phyloP scores from a whole-genome alignment of 2,113 vertebrate species.

The Prunella himalayana region DNA sequence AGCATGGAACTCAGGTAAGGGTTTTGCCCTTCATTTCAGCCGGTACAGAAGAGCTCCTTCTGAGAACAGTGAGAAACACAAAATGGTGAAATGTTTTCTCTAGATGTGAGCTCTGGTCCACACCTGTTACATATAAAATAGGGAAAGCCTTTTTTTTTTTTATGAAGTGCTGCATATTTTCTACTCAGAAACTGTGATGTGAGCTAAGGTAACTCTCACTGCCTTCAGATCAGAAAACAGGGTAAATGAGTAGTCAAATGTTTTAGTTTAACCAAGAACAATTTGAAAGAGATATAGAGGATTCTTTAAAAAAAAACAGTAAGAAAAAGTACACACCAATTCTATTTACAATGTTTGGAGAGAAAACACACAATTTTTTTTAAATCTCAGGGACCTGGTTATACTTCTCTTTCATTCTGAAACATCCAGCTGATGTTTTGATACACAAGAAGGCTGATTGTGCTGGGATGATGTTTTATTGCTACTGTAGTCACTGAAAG shows the following conservation, averaged over 20 bases:
- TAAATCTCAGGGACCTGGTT: not conserved
- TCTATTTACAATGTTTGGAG: not conserved
- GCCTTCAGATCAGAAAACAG: not conserved
- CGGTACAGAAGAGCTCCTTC: not conserved
- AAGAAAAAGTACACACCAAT: not conserved
- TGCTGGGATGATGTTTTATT: not conserved
- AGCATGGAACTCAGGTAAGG: not conserved
- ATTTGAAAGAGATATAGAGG: not conserved
- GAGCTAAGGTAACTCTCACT: not conserved
- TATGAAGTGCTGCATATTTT: not conserved
- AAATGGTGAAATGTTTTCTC: not conserved
- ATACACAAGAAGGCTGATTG: not conserved
- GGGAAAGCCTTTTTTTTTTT: not conserved
- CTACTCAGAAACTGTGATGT: not conserved
- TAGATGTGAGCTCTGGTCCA: not conserved
- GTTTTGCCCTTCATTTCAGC: not conserved
- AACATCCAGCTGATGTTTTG: not conserved
- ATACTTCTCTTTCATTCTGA: not conserved
- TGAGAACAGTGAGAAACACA: not conserved
- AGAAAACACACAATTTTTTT: not conserved
- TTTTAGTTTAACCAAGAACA: not conserved
- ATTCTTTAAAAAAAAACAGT: not conserved
- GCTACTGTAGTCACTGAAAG: not conserved
- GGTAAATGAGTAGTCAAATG: not conserved
- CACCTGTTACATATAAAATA: not conserved